phyloP scores from a whole-genome alignment of 1,140 invertebrate species.

The Vanessa atalanta region DNA sequence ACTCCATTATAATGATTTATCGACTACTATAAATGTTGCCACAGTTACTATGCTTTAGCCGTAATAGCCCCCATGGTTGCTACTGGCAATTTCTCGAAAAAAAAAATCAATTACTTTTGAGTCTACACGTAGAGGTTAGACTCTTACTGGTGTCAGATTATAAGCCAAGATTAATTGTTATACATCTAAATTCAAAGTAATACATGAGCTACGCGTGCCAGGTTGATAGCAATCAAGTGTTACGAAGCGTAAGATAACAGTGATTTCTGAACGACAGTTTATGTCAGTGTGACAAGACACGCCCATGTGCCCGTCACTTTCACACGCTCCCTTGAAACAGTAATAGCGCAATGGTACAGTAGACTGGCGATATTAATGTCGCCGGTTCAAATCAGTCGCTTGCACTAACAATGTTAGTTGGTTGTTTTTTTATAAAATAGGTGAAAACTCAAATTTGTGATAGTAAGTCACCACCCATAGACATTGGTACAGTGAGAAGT shows the following conservation, averaged over 20 bases:
- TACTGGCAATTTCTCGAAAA: no score
- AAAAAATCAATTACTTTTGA: no score
- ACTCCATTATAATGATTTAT: no score
- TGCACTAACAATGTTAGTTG: background rate
- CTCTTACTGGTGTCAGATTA: background rate
- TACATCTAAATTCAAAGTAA: background rate
- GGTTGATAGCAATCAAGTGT: conserved; percentile 1
- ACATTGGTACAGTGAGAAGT: no score
- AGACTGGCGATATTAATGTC: background rate
- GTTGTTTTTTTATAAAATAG: no score
- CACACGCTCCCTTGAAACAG: conserved; percentile 7
- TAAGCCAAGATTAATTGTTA: background rate
- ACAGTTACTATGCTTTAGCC: no score
- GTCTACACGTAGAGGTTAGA: no score
- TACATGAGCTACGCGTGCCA: background rate
- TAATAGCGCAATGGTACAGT: no score
- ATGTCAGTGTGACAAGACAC: background rate
- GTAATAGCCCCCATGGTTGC: no score
- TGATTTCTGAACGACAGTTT: background rate
- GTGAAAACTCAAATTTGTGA: no score
- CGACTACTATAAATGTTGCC: no score
- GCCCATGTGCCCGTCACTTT: conserved; percentile 15
- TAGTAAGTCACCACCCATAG: no score
- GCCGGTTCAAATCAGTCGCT: background rate
- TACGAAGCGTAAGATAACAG: conserved; percentile 11